These are phyloP conservation scores for Hemistola chrysoprasaria DNA, from an alignment of 2,888 invertebrate species.

Conservation along the genomic window DNA sequence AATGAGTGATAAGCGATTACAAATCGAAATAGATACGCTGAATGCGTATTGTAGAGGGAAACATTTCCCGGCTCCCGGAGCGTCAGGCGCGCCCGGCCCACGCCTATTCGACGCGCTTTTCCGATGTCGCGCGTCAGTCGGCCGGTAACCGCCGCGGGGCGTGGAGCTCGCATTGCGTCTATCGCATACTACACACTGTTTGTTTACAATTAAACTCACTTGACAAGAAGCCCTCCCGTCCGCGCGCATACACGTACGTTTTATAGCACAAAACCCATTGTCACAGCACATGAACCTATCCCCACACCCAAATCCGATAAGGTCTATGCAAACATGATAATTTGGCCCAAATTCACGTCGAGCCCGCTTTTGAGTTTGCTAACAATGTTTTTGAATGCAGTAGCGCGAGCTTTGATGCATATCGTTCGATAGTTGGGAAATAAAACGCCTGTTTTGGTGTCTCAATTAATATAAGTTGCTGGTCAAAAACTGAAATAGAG, in stretches of 20 bases:
- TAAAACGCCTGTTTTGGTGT: slow-evolving; percentile 7
- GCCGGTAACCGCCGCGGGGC: slow-evolving; percentile 63
- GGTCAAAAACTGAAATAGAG: slow-evolving; percentile 7
- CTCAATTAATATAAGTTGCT: slow-evolving; percentile 4
- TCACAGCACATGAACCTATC: slow-evolving; percentile 13
- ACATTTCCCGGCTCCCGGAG: slow-evolving; percentile 43
- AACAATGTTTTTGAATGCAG: slow-evolving; percentile 17
- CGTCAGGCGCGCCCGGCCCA: slow-evolving; percentile 31
- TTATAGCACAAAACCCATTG: slow-evolving; percentile 17
- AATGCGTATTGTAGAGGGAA: slow-evolving; percentile 38
- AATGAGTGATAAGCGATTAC: slow-evolving; percentile 1
- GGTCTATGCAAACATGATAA: slow-evolving; percentile 35
- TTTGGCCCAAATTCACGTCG: slow-evolving; percentile 41
- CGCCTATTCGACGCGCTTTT: slow-evolving; percentile 40
- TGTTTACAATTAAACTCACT: slow-evolving; percentile 62
- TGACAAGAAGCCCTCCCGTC: slow-evolving; percentile 57
- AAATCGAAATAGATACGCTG: slow-evolving; percentile 9
- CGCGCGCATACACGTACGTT: slow-evolving; percentile 60
- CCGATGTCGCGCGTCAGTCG: slow-evolving; percentile 51
- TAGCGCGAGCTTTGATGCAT: slow-evolving; percentile 12
- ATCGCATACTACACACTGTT: slow-evolving; percentile 53
- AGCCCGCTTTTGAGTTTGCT: slow-evolving; percentile 14
- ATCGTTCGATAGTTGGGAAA: slow-evolving; percentile 17
- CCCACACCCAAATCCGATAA: slow-evolving; percentile 21
- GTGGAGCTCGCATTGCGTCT: slow-evolving; percentile 44